A percentile compares a stretch with the other conserved stretches of the same genome.
These are phyloP conservation scores for Cheilosia variabilis DNA, from an alignment of 2,888 invertebrate genomes.

Conservation along the genomic window DNA sequence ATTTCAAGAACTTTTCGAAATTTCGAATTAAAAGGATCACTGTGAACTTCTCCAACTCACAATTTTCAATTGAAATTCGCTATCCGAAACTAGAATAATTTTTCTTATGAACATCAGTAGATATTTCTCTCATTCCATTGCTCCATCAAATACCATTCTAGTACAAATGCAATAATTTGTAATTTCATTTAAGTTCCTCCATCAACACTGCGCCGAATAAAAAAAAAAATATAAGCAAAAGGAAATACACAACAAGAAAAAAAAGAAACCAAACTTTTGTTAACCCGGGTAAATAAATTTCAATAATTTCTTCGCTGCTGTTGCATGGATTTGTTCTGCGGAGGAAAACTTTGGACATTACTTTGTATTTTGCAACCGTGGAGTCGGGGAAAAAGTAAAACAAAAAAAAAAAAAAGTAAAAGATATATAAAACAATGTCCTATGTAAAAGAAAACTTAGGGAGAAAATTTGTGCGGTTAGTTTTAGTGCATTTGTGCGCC, in stretches of 20 bases:
- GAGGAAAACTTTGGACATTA: constrained; percentile 65
- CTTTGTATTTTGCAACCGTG: constrained; percentile 52
- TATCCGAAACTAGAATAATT: constrained; percentile 31
- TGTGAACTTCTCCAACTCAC: background rate
- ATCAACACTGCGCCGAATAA: constrained; percentile 39
- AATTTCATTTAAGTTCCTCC: constrained; percentile 73
- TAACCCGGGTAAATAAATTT: constrained; percentile 74
- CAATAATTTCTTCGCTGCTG: constrained; percentile 65
- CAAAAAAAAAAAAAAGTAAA: too few relatives aligned
- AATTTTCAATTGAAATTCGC: constrained; percentile 41
- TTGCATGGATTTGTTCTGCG: constrained; percentile 62
- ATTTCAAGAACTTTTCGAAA: constrained; percentile 56
- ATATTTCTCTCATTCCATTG: constrained; percentile 28
- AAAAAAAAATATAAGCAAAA: background rate
- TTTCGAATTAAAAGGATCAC: constrained; percentile 55
- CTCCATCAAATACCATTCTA: constrained; percentile 58
- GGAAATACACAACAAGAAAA: constrained; percentile 22
- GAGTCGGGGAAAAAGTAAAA: background rate
- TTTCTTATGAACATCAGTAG: constrained; percentile 16
- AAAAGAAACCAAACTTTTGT: constrained; percentile 60
- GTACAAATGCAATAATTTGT: constrained; percentile 72
- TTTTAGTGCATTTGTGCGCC: constrained; percentile 22
- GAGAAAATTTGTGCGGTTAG: constrained; percentile 65
- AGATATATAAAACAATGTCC: background rate
- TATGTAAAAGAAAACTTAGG: constrained; percentile 44